These are phyloP conservation scores for Nyctereutes procyonoides DNA, from an alignment of 2,113 vertebrate species.

Conservation along the genomic window DNA sequence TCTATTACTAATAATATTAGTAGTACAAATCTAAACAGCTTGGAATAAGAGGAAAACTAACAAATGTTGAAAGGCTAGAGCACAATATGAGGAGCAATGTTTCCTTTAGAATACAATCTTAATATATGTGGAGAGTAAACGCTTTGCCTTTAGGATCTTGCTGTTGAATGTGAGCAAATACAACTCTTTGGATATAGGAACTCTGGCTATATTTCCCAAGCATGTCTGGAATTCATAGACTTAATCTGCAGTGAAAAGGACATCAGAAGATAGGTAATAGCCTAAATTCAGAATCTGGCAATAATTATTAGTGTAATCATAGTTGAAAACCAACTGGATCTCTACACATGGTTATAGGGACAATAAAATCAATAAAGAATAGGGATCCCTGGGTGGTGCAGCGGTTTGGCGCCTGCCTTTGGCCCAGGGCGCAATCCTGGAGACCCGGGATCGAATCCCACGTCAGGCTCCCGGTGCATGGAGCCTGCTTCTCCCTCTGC, in stretches of 20 bases:
- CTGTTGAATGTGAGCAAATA: background rate
- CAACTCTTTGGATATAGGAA: background rate
- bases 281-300: background rate
- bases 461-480: too few relatives aligned
- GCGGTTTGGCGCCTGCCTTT: too few relatives aligned
- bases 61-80: background rate
- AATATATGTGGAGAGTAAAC: background rate
- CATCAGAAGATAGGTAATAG: background rate
- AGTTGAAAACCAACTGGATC: background rate
- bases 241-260: background rate
- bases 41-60: conserved; percentile 2
- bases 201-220: background rate
- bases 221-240: background rate
- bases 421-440: too few relatives aligned
- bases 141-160: background rate
- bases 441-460: too few relatives aligned
- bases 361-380: background rate
- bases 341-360: background rate
- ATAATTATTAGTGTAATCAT: background rate
- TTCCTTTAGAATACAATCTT: background rate
- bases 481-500: too few relatives aligned
- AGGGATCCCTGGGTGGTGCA: too few relatives aligned
- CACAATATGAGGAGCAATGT: background rate
- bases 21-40: background rate
- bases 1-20: background rate